Evolutionary conservation across 2,113 vertebrate genomes (phyloP).

Genomic region (Dolichallabes microphthalmus): DNA sequence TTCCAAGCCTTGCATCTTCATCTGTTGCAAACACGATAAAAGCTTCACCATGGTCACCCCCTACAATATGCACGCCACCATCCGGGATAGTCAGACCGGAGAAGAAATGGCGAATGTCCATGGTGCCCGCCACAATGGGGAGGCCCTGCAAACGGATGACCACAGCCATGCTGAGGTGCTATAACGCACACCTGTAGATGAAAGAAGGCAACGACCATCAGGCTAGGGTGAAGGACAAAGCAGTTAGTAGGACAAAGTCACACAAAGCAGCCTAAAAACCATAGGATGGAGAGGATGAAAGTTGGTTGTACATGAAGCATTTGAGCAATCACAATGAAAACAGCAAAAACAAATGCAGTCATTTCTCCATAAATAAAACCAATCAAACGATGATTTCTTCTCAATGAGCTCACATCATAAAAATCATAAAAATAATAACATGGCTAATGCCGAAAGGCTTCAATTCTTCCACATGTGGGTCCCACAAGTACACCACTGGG

Average conservation of each 20-base stretch:
- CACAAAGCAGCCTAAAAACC: slow-evolving; percentile 40
- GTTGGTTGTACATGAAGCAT: slow-evolving; percentile 28
- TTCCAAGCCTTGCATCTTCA: slow-evolving; percentile 98
- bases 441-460: not conserved
- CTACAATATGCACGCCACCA: slow-evolving; percentile 99
- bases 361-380: slow-evolving; percentile 25
- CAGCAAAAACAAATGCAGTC: slow-evolving; percentile 24
- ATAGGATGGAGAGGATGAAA: slow-evolving; percentile 2
- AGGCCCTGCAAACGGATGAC: slow-evolving; percentile 99
- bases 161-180: slow-evolving; percentile 99
- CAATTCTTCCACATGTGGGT: not conserved
- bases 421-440: not conserved
- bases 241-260: slow-evolving; percentile 40
- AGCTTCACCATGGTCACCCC: slow-evolving; percentile 99
- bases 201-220: slow-evolving; percentile 96
- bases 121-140: slow-evolving; percentile 99
- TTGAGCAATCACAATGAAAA: slow-evolving; percentile 14
- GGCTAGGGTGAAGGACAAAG: slow-evolving; percentile 70
- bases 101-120: slow-evolving; percentile 99
- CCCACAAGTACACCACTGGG: not conserved
- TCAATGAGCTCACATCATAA: slow-evolving; percentile 4
- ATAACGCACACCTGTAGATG: slow-evolving; percentile 98
- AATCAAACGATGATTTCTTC: slow-evolving; percentile 12
- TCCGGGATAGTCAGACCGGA: slow-evolving; percentile 99
- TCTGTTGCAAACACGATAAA: slow-evolving; percentile 99